Percentiles rank a stretch among this genome's conserved stretches.
Conservation (phyloP, 2,888 invertebrate genomes). For the Zygothrica quintamaculata region DNA sequence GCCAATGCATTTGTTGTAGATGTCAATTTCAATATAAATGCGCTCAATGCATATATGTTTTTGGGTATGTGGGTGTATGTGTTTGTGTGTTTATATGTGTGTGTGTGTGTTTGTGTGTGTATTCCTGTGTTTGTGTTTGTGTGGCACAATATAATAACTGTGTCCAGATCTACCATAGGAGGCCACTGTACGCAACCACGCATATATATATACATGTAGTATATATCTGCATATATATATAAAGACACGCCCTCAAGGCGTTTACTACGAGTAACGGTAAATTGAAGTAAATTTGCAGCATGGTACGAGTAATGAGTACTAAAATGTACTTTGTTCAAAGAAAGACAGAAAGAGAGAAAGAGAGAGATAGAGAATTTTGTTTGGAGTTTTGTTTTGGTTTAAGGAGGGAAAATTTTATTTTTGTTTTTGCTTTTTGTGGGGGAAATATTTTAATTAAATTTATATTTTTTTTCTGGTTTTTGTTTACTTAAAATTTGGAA, state of each 20-base stretch:
- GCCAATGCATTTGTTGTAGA: neutral
- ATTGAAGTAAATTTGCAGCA: conserved; percentile 46
- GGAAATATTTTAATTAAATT: neutral
- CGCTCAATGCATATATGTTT: conserved; percentile 10
- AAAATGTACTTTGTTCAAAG: no score
- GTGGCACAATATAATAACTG: conserved; percentile 57
- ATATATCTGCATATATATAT: no score
- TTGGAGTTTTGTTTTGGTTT: no score
- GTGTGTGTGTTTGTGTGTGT: conserved; percentile 30
- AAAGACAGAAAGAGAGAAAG: neutral
- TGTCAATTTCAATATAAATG: neutral
- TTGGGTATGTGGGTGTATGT: conserved; percentile 9
- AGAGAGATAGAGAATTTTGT: neutral
- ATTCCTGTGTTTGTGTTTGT: conserved; percentile 24
- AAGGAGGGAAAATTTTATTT: conserved; percentile 17
- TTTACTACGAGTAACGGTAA: conserved; percentile 32
- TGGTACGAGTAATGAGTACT: conserved; percentile 30
- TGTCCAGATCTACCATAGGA: conserved; percentile 85
- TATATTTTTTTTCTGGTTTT: neutral
- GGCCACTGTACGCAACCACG: conserved; percentile 85
- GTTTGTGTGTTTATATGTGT: conserved; percentile 11
- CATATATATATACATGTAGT: conserved; percentile 61
- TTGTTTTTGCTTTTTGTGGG: conserved; percentile 4
- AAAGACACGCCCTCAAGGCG: conserved; percentile 9
- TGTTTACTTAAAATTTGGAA: neutral